phyloP scores from a whole-genome alignment of 2,113 vertebrate species.

The Phainopepla nitens region DNA sequence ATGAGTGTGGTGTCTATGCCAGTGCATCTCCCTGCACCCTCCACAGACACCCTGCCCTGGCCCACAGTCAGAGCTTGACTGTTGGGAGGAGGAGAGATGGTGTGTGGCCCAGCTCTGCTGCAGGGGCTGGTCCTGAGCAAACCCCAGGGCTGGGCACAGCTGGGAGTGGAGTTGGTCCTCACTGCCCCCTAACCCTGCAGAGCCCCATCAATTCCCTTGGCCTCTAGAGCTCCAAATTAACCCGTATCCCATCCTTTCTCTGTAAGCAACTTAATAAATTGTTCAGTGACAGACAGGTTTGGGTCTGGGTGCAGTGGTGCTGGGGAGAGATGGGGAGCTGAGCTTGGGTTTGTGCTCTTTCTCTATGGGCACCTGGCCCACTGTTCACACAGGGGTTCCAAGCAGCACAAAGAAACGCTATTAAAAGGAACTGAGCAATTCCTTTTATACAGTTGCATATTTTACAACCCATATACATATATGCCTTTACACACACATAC shows the following conservation, averaged over 20 bases:
- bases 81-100: background rate
- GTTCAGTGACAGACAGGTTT: background rate
- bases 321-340: background rate
- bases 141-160: background rate
- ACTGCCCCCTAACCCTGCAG: background rate
- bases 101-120: background rate
- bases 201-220: background rate
- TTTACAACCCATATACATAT: slow-evolving; percentile 51
- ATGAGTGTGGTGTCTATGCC: background rate
- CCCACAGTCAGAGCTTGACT: accelerated
- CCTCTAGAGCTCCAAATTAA: background rate
- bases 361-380: background rate
- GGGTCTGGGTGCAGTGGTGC: accelerated
- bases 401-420: background rate
- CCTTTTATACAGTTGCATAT: slow-evolving; percentile 38
- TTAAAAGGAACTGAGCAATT: background rate
- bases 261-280: slow-evolving; percentile 41
- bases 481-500: slow-evolving; percentile 29
- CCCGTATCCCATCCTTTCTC: background rate
- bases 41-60: background rate
- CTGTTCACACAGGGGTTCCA: background rate
- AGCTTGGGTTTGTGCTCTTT: background rate
- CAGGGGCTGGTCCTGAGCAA: background rate
- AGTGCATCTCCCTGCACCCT: background rate
- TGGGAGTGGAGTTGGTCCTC: background rate